Conservation (phyloP, 1,140 invertebrate species). For the Panagrolaimus sp. region DNA sequence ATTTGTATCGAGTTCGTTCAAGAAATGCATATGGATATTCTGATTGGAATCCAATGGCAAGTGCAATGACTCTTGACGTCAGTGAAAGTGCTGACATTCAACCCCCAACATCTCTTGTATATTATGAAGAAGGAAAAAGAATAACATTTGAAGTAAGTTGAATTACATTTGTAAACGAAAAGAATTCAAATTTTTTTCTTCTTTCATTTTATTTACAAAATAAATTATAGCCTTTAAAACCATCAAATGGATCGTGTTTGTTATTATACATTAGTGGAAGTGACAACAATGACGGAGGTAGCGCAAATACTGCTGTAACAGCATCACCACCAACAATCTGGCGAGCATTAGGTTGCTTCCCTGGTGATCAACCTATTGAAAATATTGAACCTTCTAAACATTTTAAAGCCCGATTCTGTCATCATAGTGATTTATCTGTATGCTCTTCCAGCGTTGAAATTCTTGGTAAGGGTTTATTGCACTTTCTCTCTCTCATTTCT, state of each 20-base stretch:
- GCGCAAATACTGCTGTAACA: background rate
- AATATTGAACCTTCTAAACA: constrained; percentile 18
- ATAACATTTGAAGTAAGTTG: constrained; percentile 33
- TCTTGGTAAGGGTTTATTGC: constrained; percentile 13
- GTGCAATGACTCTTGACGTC: constrained; percentile 31
- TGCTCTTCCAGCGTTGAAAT: constrained; percentile 25
- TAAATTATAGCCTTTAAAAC: constrained; percentile 10
- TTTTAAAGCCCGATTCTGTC: constrained; percentile 26
- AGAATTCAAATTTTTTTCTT: constrained; percentile 13
- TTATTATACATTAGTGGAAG: constrained; percentile 25
- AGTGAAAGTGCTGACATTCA: constrained; percentile 24
- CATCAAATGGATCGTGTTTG: constrained; percentile 21
- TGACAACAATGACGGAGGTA: constrained; percentile 18
- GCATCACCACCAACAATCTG: background rate
- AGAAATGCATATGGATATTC: constrained; percentile 27
- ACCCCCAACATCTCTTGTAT: constrained; percentile 24
- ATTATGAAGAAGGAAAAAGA: constrained; percentile 30
- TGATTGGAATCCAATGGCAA: constrained; percentile 40
- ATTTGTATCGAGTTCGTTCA: constrained; percentile 32
- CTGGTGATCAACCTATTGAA: constrained; percentile 20
- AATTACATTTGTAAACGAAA: background rate
- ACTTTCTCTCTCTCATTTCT: constrained; percentile 11
- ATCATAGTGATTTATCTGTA: constrained; percentile 11
- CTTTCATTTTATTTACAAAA: background rate
- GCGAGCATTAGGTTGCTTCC: constrained; percentile 17